These are phyloP conservation scores for Anoplolepis gracilipes DNA, from an alignment of 1,140 invertebrate genomes.

Conservation along the genomic window DNA sequence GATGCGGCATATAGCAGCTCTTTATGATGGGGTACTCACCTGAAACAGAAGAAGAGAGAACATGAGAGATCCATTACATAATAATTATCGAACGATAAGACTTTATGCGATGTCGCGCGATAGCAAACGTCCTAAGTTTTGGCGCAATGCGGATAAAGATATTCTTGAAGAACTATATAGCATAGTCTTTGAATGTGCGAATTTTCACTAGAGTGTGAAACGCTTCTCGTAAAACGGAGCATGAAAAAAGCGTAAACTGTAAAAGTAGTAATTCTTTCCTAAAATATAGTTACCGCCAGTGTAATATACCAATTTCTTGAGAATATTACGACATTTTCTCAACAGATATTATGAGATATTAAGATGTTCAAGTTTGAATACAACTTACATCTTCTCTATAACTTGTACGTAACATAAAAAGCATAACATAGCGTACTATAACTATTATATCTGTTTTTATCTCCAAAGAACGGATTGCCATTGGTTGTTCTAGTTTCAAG, in stretches of 20 bases:
- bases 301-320: background rate
- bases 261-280: background rate
- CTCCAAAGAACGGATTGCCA: background rate
- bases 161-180: constrained; percentile 3
- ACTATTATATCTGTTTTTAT: background rate
- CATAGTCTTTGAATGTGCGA: background rate
- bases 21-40: constrained; percentile 77
- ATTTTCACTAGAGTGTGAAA: background rate
- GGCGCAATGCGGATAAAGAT: constrained; percentile 50
- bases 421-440: background rate
- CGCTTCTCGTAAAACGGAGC: background rate
- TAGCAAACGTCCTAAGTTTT: constrained; percentile 22
- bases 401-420: background rate
- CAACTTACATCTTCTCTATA: background rate
- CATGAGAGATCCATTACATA: constrained; percentile 15
- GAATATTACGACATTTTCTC: background rate
- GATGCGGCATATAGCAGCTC: background rate
- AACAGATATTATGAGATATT: background rate
- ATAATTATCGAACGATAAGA: constrained; percentile 4
- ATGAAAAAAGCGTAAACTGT: background rate
- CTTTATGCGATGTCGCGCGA: background rate
- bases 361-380: background rate
- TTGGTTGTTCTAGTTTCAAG: constrained; percentile 7
- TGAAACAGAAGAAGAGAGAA: constrained; percentile 76
- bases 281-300: constrained; percentile 6